Evolutionary conservation across 2,888 invertebrate genomes (phyloP).

Genomic region (Teleogryllus oceanicus): DNA sequence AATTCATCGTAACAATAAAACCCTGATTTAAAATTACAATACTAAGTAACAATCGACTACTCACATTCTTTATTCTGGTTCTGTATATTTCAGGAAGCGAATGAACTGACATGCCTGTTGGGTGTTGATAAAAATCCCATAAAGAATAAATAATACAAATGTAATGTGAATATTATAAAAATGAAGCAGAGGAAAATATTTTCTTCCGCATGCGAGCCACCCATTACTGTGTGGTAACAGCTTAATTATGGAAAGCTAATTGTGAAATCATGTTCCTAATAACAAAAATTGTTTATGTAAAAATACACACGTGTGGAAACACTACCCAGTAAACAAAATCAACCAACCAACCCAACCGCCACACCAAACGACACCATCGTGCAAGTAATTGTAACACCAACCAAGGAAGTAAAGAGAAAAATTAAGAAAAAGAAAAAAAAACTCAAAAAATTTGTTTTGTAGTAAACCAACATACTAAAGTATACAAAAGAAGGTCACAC

Average conservation of each 20-base stretch:
- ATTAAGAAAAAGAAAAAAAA: not conserved
- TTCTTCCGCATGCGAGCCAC: not conserved
- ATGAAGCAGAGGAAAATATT: not conserved
- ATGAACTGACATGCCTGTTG: no score
- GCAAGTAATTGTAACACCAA: constrained; percentile 28
- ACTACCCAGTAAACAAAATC: constrained; percentile 26
- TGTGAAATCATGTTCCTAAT: not conserved
- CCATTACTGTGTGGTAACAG: not conserved
- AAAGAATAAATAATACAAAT: not conserved
- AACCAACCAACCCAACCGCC: constrained; percentile 28
- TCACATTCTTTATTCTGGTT: no score
- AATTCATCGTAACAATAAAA: no score
- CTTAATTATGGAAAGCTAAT: not conserved
- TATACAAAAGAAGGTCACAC: constrained; percentile 22
- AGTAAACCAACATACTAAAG: constrained; percentile 1
- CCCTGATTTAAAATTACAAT: no score
- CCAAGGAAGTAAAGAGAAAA: constrained; percentile 19
- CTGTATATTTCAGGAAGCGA: no score
- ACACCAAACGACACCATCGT: constrained; percentile 37
- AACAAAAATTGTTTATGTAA: not conserved
- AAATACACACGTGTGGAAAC: constrained; percentile 18
- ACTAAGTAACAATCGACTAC: no score
- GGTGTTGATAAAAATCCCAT: no score
- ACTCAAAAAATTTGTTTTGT: constrained; percentile 23
- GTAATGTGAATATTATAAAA: not conserved